phyloP scores from a whole-genome alignment of 2,888 invertebrate genomes.

The Sicus ferrugineus region DNA sequence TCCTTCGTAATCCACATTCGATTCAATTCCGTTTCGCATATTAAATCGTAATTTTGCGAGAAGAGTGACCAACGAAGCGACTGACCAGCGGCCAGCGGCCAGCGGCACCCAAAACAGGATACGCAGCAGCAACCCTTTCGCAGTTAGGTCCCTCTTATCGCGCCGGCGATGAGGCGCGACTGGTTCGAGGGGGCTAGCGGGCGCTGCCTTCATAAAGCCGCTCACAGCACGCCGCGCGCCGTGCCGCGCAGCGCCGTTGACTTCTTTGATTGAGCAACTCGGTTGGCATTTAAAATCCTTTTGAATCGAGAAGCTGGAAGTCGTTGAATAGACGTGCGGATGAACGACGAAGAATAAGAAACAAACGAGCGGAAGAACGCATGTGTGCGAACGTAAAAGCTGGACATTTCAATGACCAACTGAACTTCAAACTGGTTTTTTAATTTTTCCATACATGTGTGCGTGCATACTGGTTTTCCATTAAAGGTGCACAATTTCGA shows the following conservation, averaged over 20 bases:
- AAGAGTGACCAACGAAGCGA: conserved; percentile 31
- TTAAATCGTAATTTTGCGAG: conserved; percentile 45
- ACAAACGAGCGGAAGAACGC: conserved; percentile 39
- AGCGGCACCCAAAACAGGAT: background rate
- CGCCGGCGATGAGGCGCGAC: too few relatives aligned
- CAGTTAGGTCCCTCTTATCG: background rate
- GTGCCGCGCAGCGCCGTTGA: conserved; percentile 1
- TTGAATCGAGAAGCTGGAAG: conserved; percentile 25
- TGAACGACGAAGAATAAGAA: conserved; percentile 36
- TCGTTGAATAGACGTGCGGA: conserved; percentile 32
- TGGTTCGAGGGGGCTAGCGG: too few relatives aligned
- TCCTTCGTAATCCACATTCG: conserved; percentile 20
- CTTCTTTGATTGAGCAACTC: conserved; percentile 32
- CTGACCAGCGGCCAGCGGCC: background rate
- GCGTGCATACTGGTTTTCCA: too few relatives aligned
- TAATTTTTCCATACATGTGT: conserved; percentile 31
- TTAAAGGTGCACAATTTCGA: conserved; percentile 1
- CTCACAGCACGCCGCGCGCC: background rate
- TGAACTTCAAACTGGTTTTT: conserved; percentile 57
- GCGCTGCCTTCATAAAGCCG: background rate
- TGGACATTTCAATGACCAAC: conserved; percentile 54
- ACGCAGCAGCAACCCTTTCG: conserved; percentile 2
- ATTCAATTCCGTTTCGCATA: conserved; percentile 45
- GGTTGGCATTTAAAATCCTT: conserved; percentile 18
- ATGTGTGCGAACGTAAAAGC: background rate